These are phyloP conservation scores for Mirza zaza DNA, from an alignment of 2,113 vertebrate genomes.

Conservation along the genomic window DNA sequence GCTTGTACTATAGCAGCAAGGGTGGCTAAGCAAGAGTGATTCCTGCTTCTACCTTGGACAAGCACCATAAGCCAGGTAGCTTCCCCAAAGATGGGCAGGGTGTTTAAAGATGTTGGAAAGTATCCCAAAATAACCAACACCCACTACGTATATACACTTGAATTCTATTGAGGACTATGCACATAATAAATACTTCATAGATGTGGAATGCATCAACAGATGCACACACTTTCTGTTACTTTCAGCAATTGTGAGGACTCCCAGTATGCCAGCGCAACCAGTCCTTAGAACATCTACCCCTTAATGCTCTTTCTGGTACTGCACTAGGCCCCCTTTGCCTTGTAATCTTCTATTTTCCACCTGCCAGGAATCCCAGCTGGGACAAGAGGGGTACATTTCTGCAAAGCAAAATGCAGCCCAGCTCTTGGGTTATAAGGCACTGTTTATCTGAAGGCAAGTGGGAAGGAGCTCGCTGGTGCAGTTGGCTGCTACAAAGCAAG, in stretches of 20 bases:
- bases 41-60: background rate
- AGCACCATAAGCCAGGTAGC: background rate
- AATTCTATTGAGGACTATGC: background rate
- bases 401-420: background rate
- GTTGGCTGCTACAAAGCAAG: background rate
- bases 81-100: background rate
- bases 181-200: background rate
- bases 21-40: background rate
- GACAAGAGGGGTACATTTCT: background rate
- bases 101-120: background rate
- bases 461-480: background rate
- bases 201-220: background rate
- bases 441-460: slow-evolving; percentile 33
- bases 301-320: background rate
- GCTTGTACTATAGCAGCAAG: background rate
- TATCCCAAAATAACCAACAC: background rate
- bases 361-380: background rate
- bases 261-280: background rate
- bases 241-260: background rate
- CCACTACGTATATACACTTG: background rate
- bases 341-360: background rate
- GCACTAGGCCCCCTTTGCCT: background rate
- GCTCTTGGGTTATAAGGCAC: background rate
- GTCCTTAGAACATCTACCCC: background rate
- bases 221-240: background rate